Conservation (phyloP, 2,113 vertebrate species). For the Macrotis lagotis region DNA sequence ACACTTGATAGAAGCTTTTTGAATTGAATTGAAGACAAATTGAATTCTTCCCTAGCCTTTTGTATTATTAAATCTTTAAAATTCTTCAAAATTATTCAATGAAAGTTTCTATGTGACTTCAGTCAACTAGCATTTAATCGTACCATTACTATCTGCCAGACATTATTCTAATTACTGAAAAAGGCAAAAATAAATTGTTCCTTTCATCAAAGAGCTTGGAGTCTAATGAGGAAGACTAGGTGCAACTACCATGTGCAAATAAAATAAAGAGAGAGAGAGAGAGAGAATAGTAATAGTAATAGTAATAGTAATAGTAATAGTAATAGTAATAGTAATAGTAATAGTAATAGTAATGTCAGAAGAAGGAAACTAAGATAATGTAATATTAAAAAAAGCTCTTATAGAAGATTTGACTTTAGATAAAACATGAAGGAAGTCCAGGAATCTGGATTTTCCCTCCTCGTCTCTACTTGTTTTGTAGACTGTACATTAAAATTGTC, state of each 20-base stretch:
- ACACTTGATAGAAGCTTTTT: background rate
- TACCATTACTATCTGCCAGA: background rate
- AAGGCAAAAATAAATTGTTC: background rate
- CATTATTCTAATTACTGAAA: background rate
- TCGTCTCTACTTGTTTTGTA: background rate
- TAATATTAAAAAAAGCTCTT: background rate
- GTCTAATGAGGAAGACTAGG: background rate
- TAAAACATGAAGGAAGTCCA: background rate
- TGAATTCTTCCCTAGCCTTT: background rate
- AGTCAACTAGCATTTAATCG: background rate
- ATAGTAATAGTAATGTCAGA: background rate
- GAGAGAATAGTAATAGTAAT: too few species aligned
- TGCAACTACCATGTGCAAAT: background rate
- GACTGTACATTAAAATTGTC: background rate
- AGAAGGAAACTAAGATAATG: background rate
- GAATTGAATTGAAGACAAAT: background rate
- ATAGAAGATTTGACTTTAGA: background rate
- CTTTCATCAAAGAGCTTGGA: background rate
- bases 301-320: too few species aligned
- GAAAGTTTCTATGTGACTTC: background rate
- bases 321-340: too few species aligned
- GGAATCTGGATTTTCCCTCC: too few species aligned
- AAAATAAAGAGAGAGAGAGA: too few species aligned
- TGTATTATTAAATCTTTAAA: background rate
- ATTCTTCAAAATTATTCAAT: background rate